Base-by-base conservation (phyloP, 2,888 invertebrate genomes). In the Plebejus argus region DNA sequence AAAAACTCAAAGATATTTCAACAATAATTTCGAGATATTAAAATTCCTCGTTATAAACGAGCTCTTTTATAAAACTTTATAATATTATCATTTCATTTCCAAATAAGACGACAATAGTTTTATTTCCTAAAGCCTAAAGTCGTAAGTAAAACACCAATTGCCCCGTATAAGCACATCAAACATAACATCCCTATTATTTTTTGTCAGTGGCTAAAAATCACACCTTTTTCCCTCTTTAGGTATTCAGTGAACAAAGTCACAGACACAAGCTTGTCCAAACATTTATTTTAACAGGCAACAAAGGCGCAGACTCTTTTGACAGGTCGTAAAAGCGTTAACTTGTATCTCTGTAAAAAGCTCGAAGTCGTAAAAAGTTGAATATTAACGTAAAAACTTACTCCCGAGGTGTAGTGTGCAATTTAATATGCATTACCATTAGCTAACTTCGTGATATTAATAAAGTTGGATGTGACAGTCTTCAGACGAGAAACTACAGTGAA, bases 261-360 rank as follows among this genome's bases (percentile, higher is more conserved):
- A 66, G 66, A 33, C 66, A 6, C 15, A 12, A 66, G 66, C 66
- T 15, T 12, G 66, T 33, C 15, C 28, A 66, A 66, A 28, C 66
- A 61, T 61, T 58, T 33, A 28, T 66, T 58, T 33, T 28, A 66
- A 66, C 28, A 66, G 28, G 18, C 28, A 15, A 33, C 28, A 33
- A 66, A 66, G 28, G 66, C 28, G 66, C 66, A 66, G 15, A 66
- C 28, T 66, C 28, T 66, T 66, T 28, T 66, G 66, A 66, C 66
- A 66, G 66, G 66, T 66, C 66, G 66, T 66, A 66, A 66, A 66
- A 66, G 23, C 28, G 66, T 66, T 33, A 66, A 66, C 66, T 66
- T 66, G 33, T 33, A 66, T 66, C 66, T 66, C 28, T 66, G 66
- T 66, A 66, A 66, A 66, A 66, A 28, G 66, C 33, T 66, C 66